Evolutionary conservation across 2,797 vertebrate genomes (phyloP), one percentile per base, ranked within the genome.

Genomic region (Limosa lapponica): DNA sequence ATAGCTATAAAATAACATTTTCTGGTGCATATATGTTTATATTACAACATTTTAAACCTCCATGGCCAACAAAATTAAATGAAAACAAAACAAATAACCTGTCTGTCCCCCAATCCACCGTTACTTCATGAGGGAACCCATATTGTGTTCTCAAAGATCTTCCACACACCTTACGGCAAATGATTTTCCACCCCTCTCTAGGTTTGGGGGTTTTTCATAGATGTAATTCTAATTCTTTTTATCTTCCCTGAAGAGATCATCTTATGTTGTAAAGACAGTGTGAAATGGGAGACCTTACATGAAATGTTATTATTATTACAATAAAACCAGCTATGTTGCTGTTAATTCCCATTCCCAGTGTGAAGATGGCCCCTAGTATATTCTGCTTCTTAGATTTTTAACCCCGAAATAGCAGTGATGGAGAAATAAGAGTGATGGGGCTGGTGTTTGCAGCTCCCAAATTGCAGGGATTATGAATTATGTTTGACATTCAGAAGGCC

Each of bases 191-290:
- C 30, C 39, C 51, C 83, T 25, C 27, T 91, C 27, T n/a, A 58
- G 27, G 16, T 37, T 84, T 92, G 61, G 5, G 32, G n/a, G 30
- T 8, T 80, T 97, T 96, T 96, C 86, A 91, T 65, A 96, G 93
- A 97, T 95, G 87, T 94, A 96, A 96, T 97, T 97, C 84, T 82
- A 96, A 96, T 88, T 97, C 69, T 96, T 97, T 97, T 91, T 84
- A 92, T 94, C 79, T 96, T 97, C 87, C 95, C 89, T 70, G 51
- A 96, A 90, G 96, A 96, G 70, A 95, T 91, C 87, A 90, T 96
- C 90, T 90, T 86, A 66, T 14, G 13, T 87, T 92, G 71, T 91
- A 97, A 97, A 90, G 89, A 84, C 7, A 87, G 78, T 78, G 83
- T 91, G 95, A 97, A 96, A 95, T 86, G 85, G 62, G 67, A 96